These are phyloP conservation scores for Pempheris klunzingeri DNA, from an alignment of 2,797 vertebrate species.

Conservation along the genomic window DNA sequence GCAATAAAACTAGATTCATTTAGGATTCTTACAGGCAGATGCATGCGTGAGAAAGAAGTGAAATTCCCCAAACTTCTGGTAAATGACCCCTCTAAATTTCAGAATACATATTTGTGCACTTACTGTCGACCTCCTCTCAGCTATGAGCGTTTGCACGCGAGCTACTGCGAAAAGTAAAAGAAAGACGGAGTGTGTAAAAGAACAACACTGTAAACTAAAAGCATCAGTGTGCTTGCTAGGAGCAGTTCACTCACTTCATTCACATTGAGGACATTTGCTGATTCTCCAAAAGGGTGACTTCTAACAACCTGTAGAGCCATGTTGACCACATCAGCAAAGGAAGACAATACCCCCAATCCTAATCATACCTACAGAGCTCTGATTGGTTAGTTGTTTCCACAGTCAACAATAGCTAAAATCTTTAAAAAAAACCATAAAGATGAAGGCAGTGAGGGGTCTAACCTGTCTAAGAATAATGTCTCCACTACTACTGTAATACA, in stretches of 20 bases:
- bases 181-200: too few species aligned
- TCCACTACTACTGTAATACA: background rate
- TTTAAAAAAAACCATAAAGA: background rate
- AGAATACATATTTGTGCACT: background rate
- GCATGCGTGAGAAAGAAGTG: slow-evolving; percentile 1
- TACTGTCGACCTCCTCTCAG: background rate
- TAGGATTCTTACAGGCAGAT: background rate
- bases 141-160: slow-evolving; percentile 1
- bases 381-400: background rate
- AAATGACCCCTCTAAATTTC: slow-evolving; percentile 15
- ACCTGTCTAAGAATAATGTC: background rate
- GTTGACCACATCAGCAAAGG: background rate
- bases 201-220: too few species aligned
- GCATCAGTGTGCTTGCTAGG: background rate
- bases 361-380: background rate
- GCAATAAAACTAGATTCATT: background rate
- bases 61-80: background rate
- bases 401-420: background rate
- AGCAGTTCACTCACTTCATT: background rate
- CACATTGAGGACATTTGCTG: background rate
- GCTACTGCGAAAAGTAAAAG: too few species aligned
- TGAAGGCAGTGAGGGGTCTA: background rate
- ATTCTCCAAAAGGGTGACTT: background rate
- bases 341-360: background rate
- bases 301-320: background rate